These are phyloP conservation scores for Platypus cylindrus DNA, from an alignment of 2,888 invertebrate species.

Conservation along the genomic window DNA sequence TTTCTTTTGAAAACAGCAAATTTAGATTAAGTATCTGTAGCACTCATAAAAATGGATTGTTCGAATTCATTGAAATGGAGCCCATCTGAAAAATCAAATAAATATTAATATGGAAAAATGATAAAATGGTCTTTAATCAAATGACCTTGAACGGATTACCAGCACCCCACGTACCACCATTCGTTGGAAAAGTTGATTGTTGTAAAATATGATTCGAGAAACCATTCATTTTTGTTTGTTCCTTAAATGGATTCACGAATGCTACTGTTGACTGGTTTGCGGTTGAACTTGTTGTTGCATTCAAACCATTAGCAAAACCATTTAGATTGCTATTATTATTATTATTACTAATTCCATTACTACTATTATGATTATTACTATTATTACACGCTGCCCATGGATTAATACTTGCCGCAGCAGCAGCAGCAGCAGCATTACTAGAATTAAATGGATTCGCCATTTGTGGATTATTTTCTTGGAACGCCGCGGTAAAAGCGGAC, in stretches of 20 bases:
- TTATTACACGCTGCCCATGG: too few species aligned
- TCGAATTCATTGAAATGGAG: conserved; percentile 36
- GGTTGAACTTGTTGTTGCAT: conserved; percentile 21
- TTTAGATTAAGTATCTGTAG: too few species aligned
- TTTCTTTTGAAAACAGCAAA: too few species aligned
- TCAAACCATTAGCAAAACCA: conserved; percentile 19
- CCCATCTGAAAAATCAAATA: conserved; percentile 31
- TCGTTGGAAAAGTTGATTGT: conserved; percentile 24
- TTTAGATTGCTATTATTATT: conserved; percentile 15
- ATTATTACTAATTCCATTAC: conserved; percentile 4
- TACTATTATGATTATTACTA: conserved; percentile 3
- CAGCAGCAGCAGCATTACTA: too few species aligned
- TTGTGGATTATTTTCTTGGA: conserved; percentile 11
- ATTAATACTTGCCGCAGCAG: too few species aligned
- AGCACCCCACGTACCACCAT: conserved; percentile 24
- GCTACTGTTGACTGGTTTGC: conserved; percentile 16
- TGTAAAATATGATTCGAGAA: too few species aligned
- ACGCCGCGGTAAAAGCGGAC: conserved; percentile 22
- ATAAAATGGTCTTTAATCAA: background rate
- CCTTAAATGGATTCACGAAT: conserved; percentile 29
- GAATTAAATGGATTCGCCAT: conserved; percentile 5
- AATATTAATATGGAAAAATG: conserved; percentile 1
- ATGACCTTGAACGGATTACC: conserved; percentile 32
- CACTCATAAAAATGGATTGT: conserved; percentile 48
- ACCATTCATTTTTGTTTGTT: conserved; percentile 20